phyloP scores from a whole-genome alignment of 92 coral and sea anemone species.

The Micromussa lordhowensis region DNA sequence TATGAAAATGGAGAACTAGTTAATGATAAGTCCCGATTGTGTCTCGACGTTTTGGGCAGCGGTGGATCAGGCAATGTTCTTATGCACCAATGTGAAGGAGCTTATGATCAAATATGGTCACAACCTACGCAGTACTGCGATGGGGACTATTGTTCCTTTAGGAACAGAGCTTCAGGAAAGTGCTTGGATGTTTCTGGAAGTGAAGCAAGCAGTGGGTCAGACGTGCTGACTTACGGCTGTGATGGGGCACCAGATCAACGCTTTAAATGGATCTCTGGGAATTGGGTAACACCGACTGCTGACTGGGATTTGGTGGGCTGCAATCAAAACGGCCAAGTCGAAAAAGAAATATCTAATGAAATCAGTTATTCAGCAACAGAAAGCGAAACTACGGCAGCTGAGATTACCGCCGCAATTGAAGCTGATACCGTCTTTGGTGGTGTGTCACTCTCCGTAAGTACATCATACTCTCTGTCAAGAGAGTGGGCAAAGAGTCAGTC shows the following conservation, averaged over 20 bases:
- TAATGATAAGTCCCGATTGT: conserved; percentile 41
- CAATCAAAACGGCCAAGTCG: conserved; percentile 41
- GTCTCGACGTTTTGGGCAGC: conserved; percentile 30
- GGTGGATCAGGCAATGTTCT: not conserved
- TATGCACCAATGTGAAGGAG: too few relatives aligned
- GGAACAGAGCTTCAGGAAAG: conserved; percentile 26
- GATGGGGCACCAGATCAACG: conserved; percentile 39
- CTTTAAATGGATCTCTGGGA: conserved; percentile 36
- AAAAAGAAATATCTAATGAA: too few relatives aligned
- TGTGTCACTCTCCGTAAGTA: too few relatives aligned
- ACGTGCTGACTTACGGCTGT: conserved; percentile 27
- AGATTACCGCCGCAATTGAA: too few relatives aligned
- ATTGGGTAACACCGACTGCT: conserved; percentile 45
- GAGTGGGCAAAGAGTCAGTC: conserved; percentile 38
- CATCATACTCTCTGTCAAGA: too few relatives aligned
- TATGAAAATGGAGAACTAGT: conserved; percentile 53
- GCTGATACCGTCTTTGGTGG: too few relatives aligned
- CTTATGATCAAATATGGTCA: too few relatives aligned
- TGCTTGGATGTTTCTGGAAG: too few relatives aligned
- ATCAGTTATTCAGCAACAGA: too few relatives aligned
- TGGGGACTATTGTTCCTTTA: conserved; percentile 41
- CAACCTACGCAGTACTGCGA: conserved; percentile 32
- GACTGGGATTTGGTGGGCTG: conserved; percentile 38
- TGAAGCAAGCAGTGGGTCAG: conserved; percentile 23
- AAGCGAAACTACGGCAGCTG: too few relatives aligned